A percentile compares a stretch with the other conserved stretches of the same genome.
These are phyloP conservation scores for Aspidoscelis tigris DNA, from an alignment of 2,113 vertebrate genomes.

Conservation along the genomic window DNA sequence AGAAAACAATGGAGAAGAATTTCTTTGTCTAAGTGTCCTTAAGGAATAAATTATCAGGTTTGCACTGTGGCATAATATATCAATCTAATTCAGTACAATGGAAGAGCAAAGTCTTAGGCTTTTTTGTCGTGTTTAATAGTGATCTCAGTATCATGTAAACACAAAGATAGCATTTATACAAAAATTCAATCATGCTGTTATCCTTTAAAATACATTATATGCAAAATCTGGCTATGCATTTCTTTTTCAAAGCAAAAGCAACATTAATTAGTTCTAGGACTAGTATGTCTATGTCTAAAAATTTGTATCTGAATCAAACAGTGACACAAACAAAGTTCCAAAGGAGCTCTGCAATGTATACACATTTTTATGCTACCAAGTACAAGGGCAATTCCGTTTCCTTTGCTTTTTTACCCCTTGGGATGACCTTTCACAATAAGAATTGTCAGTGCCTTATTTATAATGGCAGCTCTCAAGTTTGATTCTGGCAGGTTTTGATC, in stretches of 20 bases:
- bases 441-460: slow-evolving; percentile 75
- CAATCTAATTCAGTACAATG: neutral
- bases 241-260: slow-evolving; percentile 17
- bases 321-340: neutral
- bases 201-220: neutral
- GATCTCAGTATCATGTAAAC: slow-evolving; percentile 9
- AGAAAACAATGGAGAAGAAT: neutral
- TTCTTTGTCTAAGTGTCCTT: neutral
- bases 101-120: neutral
- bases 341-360: slow-evolving; percentile 33
- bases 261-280: neutral
- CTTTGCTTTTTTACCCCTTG: slow-evolving; percentile 57
- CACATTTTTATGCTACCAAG: slow-evolving; percentile 42
- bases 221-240: neutral
- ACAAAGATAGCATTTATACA: neutral
- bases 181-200: slow-evolving; percentile 8
- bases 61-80: neutral
- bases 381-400: slow-evolving; percentile 49
- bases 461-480: slow-evolving; percentile 82
- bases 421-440: slow-evolving; percentile 67
- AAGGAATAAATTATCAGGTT: neutral
- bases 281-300: neutral
- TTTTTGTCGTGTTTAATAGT: slow-evolving; percentile 6
- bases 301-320: neutral
- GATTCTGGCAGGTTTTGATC: slow-evolving; percentile 85